Evolutionary conservation across 2,888 invertebrate genomes (phyloP).

Genomic region (Tetrapedia diversipes): DNA sequence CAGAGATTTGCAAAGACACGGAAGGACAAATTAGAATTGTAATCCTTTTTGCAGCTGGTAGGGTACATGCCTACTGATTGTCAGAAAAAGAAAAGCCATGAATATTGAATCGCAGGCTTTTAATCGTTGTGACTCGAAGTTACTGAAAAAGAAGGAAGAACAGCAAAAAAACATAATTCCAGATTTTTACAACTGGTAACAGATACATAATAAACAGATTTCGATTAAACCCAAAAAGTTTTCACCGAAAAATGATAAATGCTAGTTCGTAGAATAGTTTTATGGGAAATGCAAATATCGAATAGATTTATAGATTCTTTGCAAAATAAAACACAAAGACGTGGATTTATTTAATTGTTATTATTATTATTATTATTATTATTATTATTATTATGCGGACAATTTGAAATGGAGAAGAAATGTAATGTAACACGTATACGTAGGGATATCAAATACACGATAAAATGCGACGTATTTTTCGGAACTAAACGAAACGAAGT

Average conservation of each 20-base stretch:
- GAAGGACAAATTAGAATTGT: constrained; percentile 29
- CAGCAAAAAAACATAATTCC: too few relatives aligned
- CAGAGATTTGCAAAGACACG: constrained; percentile 16
- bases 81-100: background rate
- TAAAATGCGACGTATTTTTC: constrained; percentile 24
- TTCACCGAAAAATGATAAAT: constrained; percentile 34
- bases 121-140: constrained; percentile 17
- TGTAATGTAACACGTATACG: too few relatives aligned
- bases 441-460: too few relatives aligned
- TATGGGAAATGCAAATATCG: constrained; percentile 19
- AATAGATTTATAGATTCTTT: constrained; percentile 38
- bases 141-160: too few relatives aligned
- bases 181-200: constrained; percentile 32
- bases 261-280: constrained; percentile 53
- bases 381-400: too few relatives aligned
- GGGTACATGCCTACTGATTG: too few relatives aligned
- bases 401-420: too few relatives aligned
- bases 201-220: too few relatives aligned
- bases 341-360: background rate
- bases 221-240: constrained; percentile 38
- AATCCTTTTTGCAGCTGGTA: constrained; percentile 22
- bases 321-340: constrained; percentile 16
- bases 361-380: too few relatives aligned
- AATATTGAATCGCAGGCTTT: constrained; percentile 22
- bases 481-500: background rate